Percentiles rank a stretch among this genome's conserved stretches.
phyloP scores from a whole-genome alignment of 2,113 vertebrate species.

The Penelope pileata region DNA sequence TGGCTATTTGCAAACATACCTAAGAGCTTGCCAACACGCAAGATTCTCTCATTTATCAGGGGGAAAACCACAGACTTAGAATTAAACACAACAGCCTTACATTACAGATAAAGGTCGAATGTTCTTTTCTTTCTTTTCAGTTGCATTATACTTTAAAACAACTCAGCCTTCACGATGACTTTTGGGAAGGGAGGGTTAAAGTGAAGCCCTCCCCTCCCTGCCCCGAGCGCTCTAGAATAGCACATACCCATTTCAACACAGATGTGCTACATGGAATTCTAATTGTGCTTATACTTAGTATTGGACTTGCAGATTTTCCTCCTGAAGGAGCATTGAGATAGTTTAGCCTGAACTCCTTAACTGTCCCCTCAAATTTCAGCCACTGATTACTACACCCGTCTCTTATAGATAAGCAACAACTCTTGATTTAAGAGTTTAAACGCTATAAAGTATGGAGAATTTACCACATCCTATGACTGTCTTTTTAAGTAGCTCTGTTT shows the following conservation, averaged over 20 bases:
- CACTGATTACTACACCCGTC: not conserved
- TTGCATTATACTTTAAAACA: not conserved
- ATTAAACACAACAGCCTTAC: not conserved
- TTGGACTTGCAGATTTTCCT: not conserved
- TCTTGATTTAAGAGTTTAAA: conserved; percentile 13
- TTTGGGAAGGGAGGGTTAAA: not conserved
- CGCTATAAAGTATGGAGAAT: not conserved
- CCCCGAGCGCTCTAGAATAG: not conserved
- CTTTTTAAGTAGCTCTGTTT: conserved; percentile 8
- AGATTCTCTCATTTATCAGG: not conserved
- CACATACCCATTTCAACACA: not conserved
- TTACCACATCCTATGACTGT: not conserved
- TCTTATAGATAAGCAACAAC: not conserved
- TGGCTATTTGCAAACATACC: not conserved
- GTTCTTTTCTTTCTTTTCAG: not conserved
- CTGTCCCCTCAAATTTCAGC: not conserved
- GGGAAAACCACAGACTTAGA: not conserved
- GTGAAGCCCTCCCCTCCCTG: not conserved
- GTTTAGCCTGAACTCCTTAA: not conserved
- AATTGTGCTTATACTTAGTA: not conserved
- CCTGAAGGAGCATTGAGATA: not conserved
- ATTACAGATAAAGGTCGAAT: not conserved
- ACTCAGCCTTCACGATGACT: not conserved
- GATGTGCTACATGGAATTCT: not conserved
- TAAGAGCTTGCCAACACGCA: not conserved